Conservation (phyloP, 2,888 invertebrate genomes). For the Phlogophora meticulosa region DNA sequence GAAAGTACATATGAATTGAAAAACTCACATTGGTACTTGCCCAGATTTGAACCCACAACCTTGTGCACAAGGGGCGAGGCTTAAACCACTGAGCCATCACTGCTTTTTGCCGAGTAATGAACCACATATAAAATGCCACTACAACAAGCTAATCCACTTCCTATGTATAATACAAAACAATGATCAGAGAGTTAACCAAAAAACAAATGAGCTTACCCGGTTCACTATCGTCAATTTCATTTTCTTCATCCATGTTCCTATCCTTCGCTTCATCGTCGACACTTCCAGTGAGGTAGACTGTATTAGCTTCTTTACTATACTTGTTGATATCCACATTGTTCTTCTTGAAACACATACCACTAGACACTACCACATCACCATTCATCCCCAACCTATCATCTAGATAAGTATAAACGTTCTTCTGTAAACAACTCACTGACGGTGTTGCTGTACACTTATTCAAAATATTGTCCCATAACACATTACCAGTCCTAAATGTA, state of each 20-base stretch:
- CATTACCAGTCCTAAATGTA: conserved; percentile 91
- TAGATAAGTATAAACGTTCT: conserved; percentile 94
- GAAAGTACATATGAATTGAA: too few relatives aligned
- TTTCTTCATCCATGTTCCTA: conserved; percentile 62
- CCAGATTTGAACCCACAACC: too few relatives aligned
- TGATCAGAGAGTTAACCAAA: neutral
- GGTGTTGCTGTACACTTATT: conserved; percentile 93
- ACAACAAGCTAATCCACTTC: neutral
- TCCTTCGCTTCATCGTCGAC: conserved; percentile 84
- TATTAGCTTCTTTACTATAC: conserved; percentile 90
- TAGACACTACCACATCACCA: conserved; percentile 93
- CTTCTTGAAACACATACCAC: conserved; percentile 92
- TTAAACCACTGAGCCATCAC: too few relatives aligned
- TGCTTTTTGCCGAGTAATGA: neutral
- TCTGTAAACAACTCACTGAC: conserved; percentile 94
- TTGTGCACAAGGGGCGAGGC: too few relatives aligned
- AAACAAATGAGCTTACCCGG: conserved; percentile 75
- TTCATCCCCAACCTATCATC: conserved; percentile 92
- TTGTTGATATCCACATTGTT: conserved; percentile 92
- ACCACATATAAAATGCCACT: neutral
- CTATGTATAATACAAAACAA: neutral
- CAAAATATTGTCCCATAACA: conserved; percentile 94
- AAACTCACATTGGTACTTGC: too few relatives aligned
- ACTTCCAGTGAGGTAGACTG: conserved; percentile 85
- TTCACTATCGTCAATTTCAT: conserved; percentile 80